Evolutionary conservation across 1,140 invertebrate genomes (phyloP).

Genomic region (Magallana ariakensis): DNA sequence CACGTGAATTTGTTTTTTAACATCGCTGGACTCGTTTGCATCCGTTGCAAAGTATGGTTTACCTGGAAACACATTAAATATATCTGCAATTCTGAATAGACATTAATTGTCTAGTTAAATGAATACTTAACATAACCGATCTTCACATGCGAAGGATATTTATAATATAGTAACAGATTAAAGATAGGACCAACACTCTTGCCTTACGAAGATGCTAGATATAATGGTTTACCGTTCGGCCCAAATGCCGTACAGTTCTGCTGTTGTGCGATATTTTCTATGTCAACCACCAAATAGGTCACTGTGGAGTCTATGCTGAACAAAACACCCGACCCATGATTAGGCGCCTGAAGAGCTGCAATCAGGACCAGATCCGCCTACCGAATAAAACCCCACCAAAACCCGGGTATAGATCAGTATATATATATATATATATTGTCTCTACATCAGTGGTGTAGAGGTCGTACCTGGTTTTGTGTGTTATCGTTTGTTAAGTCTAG

Average conservation of each 20-base stretch:
- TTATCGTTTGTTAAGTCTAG: too few relatives aligned
- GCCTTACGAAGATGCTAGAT: too few relatives aligned
- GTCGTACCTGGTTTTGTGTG: too few relatives aligned
- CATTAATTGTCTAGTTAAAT: too few relatives aligned
- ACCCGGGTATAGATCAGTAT: too few relatives aligned
- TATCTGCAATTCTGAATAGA: too few relatives aligned
- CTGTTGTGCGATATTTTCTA: background rate
- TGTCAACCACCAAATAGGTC: background rate
- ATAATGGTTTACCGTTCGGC: background rate
- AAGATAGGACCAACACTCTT: too few relatives aligned
- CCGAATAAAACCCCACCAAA: background rate
- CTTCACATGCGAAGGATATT: too few relatives aligned
- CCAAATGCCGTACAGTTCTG: background rate
- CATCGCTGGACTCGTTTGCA: background rate
- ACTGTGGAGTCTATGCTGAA: background rate
- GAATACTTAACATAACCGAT: too few relatives aligned
- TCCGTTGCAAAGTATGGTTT: background rate
- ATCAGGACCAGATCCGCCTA: slow-evolving; percentile 3
- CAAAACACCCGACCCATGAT: background rate
- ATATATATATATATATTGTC: too few relatives aligned
- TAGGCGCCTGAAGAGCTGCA: background rate
- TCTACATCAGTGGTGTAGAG: too few relatives aligned
- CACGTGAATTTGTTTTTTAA: background rate
- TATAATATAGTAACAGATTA: too few relatives aligned
- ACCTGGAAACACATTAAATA: background rate